Conservation (phyloP, 2,113 vertebrate species). For the Gasterosteus aculeatus region DNA sequence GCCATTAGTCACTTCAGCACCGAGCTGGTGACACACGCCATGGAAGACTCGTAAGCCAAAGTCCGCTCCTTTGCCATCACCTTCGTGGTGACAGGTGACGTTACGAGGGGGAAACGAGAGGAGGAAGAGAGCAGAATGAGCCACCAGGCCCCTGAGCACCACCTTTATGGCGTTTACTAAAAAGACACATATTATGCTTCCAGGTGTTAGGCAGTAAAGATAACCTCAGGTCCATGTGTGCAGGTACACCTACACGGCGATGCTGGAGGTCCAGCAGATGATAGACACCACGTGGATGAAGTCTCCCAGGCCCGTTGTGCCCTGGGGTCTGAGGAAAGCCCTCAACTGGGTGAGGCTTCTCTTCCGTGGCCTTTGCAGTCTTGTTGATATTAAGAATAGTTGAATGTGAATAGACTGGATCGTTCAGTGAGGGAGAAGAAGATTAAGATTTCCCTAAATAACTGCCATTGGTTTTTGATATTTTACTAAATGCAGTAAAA, state of each 20-base stretch:
- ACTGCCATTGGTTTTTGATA: neutral
- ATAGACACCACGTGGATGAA: slow-evolving; percentile 91
- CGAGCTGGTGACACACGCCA: slow-evolving; percentile 88
- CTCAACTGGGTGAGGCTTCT: slow-evolving; percentile 79
- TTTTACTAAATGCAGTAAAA: neutral
- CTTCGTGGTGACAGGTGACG: neutral
- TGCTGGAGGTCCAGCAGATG: slow-evolving; percentile 89
- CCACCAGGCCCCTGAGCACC: neutral
- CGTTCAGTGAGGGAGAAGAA: neutral
- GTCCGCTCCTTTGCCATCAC: neutral
- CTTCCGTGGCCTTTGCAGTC: too few species aligned
- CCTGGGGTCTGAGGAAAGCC: slow-evolving; percentile 92
- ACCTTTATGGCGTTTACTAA: neutral
- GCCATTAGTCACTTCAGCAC: slow-evolving; percentile 95
- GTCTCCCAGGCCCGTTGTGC: slow-evolving; percentile 86
- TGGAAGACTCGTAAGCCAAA: slow-evolving; percentile 81
- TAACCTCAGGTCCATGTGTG: neutral
- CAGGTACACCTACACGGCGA: slow-evolving; percentile 84
- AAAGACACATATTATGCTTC: neutral
- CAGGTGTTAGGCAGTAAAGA: neutral
- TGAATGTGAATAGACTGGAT: neutral
- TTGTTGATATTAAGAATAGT: neutral
- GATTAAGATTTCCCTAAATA: neutral
- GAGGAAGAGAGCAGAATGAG: neutral
- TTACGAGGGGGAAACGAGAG: neutral